A percentile compares a stretch with the other conserved stretches of the same genome.
Evolutionary conservation across 2,888 invertebrate species (phyloP).

Genomic region (Sinopyrophorus schimmeli): DNA sequence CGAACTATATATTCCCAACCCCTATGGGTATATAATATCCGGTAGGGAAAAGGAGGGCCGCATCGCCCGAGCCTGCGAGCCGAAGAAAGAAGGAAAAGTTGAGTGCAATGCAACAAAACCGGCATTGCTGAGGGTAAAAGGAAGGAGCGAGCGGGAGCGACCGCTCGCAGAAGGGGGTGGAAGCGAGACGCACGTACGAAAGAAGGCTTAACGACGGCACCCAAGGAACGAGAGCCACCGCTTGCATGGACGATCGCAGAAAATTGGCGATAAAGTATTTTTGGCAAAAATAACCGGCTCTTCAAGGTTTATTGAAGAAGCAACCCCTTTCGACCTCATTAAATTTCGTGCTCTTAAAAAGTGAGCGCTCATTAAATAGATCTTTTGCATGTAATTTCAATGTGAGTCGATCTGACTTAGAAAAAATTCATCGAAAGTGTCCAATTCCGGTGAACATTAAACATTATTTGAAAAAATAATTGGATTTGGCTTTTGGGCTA

Average conservation of each 20-base stretch:
- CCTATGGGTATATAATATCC: slow-evolving; percentile 36
- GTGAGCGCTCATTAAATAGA: not conserved
- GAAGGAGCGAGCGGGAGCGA: slow-evolving; percentile 3
- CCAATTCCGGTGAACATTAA: too few relatives aligned
- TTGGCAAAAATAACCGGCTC: slow-evolving; percentile 11
- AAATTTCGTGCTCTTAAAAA: not conserved
- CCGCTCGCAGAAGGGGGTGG: not conserved
- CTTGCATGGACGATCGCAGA: slow-evolving; percentile 11
- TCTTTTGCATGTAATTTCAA: too few relatives aligned
- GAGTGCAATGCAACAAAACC: slow-evolving; percentile 11
- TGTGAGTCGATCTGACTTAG: too few relatives aligned
- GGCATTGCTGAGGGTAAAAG: slow-evolving; percentile 24
- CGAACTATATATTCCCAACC: slow-evolving; percentile 28
- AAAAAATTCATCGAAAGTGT: too few relatives aligned
- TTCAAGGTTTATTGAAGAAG: slow-evolving; percentile 9
- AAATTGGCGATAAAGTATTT: slow-evolving; percentile 12
- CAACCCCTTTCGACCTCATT: slow-evolving; percentile 14
- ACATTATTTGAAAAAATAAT: too few relatives aligned
- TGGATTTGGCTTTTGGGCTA: too few relatives aligned
- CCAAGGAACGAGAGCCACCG: slow-evolving; percentile 15
- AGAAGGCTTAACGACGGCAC: slow-evolving; percentile 25
- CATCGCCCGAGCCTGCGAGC: slow-evolving; percentile 5
- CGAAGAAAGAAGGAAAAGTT: slow-evolving; percentile 20
- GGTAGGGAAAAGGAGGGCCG: slow-evolving; percentile 29
- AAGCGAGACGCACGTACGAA: slow-evolving; percentile 1